Percentiles rank a stretch among this genome's conserved stretches.
Conservation (phyloP, 2,113 vertebrate species). For the Parus major region DNA sequence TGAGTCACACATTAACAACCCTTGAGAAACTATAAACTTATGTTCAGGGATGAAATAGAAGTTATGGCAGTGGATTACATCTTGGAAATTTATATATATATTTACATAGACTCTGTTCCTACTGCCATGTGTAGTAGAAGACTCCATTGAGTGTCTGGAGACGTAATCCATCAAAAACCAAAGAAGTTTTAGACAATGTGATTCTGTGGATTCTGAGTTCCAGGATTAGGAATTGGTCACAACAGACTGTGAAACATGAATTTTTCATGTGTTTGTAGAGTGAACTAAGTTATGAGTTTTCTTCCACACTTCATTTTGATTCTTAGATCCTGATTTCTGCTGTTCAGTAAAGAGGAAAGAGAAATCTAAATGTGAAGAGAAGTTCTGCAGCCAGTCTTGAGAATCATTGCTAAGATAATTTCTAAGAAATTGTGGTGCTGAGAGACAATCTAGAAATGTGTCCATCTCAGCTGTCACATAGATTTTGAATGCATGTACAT, state of each 20-base stretch:
- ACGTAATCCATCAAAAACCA: neutral
- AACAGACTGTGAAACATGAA: neutral
- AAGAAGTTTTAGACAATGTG: neutral
- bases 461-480: neutral
- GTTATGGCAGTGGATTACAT: neutral
- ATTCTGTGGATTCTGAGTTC: neutral
- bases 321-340: neutral
- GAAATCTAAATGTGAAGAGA: neutral
- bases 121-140: neutral
- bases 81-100: neutral
- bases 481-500: neutral
- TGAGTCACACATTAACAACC: neutral
- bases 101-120: neutral
- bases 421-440: neutral
- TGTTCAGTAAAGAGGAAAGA: neutral
- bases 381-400: neutral
- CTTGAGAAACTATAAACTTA: neutral
- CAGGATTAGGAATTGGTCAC: neutral
- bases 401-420: neutral
- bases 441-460: neutral
- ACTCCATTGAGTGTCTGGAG: neutral
- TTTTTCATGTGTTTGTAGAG: neutral
- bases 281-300: neutral
- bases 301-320: neutral
- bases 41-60: neutral